Base-by-base conservation (phyloP, 2,113 vertebrate species). In the Catharus minimus region DNA sequence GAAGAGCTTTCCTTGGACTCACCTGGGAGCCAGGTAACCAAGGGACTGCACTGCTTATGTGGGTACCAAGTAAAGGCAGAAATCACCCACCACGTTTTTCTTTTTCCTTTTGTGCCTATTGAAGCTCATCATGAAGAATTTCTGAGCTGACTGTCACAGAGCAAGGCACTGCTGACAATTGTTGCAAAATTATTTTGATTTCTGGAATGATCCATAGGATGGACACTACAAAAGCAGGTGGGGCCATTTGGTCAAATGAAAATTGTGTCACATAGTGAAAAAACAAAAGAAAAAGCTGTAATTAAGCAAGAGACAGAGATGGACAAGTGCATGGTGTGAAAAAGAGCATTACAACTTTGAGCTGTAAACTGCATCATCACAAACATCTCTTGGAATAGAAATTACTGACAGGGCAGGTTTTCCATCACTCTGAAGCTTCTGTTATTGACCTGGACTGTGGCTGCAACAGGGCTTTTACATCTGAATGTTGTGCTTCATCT, bases 1-100 rank as follows among this genome's bases (percentile, higher is more conserved):
- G 41, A n/a, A 58, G 14, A 58, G 24, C n/a, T 86, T 10, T 5
- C 4, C 24, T 58, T 15, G 22, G 4, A 6, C 21, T 65, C 44
- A 33, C 13, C 41, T 0, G 0, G 38, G 74, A 71, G 33, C 46
- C 6, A 1, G 32, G 52, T 13, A 16, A 60, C 33, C 2, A 3
- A 44, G 11, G 15, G 19, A 47, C 21, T 78, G 43, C 33, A 6
- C 28, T 69, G 10, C 9, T 38, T n/a, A 2, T 0, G 0, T 24
- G 18, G 36, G 27, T 72, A 44, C 11, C 44, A 39, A 44, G 24
- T 16, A 60, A 76, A 64, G 26, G 33, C 72, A 68, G n/a, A 80
- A 83, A 72, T 62, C 44, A 53, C 33, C 33, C 58, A 24, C 19
- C 20, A 11, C 4, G 0, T 41, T 65, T 82, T 71, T 10, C 12